Percentiles rank a stretch among this genome's conserved stretches.
These are phyloP conservation scores for Dendrolimus punctatus DNA, from an alignment of 1,140 invertebrate genomes.

Conservation along the genomic window DNA sequence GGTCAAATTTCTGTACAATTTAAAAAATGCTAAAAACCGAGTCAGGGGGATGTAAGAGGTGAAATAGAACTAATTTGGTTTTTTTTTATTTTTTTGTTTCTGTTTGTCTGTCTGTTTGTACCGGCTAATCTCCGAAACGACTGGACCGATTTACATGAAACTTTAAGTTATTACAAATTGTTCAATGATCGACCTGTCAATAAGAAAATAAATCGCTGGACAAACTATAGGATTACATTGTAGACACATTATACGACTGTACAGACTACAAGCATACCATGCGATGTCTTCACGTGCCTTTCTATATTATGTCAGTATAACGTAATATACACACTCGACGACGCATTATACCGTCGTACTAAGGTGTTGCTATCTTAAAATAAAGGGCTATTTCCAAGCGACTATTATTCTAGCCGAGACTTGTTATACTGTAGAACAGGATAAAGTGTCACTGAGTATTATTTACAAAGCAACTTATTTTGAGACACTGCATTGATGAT, in stretches of 20 bases:
- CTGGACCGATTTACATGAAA: too few relatives aligned
- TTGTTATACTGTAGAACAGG: neutral
- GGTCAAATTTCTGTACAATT: too few relatives aligned
- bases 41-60: too few relatives aligned
- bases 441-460: neutral
- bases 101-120: too few relatives aligned
- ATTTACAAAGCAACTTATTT: too few relatives aligned
- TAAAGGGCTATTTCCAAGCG: conserved; percentile 15
- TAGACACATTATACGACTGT: conserved; percentile 21
- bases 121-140: too few relatives aligned
- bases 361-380: conserved; percentile 18
- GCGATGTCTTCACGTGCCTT: conserved; percentile 12
- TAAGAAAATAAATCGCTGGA: conserved; percentile 8
- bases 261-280: conserved; percentile 1
- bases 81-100: too few relatives aligned
- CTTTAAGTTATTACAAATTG: too few relatives aligned
- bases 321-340: conserved; percentile 21
- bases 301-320: conserved; percentile 25
- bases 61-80: too few relatives aligned
- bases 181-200: too few relatives aligned
- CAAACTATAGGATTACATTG: conserved; percentile 23
- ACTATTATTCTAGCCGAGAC: conserved; percentile 13
- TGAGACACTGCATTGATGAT: too few relatives aligned
- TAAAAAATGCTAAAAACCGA: too few relatives aligned
- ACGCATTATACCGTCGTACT: conserved; percentile 20